Conservation (phyloP, 2,888 invertebrate species). For the Hybos culiciformis region DNA sequence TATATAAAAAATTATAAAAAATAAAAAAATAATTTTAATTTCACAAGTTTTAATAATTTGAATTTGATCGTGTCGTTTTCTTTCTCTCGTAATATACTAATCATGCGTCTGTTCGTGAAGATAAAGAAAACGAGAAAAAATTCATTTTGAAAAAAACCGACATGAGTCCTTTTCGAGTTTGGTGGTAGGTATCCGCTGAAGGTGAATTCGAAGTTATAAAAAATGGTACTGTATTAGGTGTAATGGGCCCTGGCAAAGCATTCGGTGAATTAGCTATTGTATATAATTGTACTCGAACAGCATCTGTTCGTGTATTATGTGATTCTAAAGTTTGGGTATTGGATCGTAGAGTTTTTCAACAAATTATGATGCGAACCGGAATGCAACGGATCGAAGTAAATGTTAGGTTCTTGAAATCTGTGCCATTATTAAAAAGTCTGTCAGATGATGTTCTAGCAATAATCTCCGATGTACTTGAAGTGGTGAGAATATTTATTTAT, state of each 20-base stretch:
- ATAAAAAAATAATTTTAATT: too few relatives aligned
- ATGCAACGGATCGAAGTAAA: conserved; percentile 76
- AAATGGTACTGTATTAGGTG: conserved; percentile 60
- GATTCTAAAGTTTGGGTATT: conserved; percentile 79
- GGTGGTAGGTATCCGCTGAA: conserved; percentile 74
- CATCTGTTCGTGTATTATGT: conserved; percentile 64
- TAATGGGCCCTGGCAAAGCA: conserved; percentile 69
- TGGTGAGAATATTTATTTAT: too few relatives aligned
- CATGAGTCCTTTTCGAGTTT: too few relatives aligned
- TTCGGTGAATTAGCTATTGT: conserved; percentile 89
- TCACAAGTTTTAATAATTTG: too few relatives aligned
- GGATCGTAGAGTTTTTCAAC: conserved; percentile 75
- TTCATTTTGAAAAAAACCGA: too few relatives aligned
- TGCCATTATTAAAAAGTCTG: conserved; percentile 62
- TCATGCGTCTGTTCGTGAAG: too few relatives aligned
- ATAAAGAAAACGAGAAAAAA: too few relatives aligned
- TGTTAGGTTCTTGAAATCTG: conserved; percentile 68
- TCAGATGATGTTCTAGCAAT: conserved; percentile 58
- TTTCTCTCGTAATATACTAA: too few relatives aligned
- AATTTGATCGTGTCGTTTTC: too few relatives aligned
- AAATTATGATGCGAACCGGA: conserved; percentile 80
- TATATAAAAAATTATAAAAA: too few relatives aligned
- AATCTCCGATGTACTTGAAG: conserved; percentile 78
- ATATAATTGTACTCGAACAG: conserved; percentile 84
- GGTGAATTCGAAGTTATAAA: conserved; percentile 82